Percentiles rank a stretch among this genome's conserved stretches.
Conservation (phyloP, 2,888 invertebrate genomes). For the Gari tellinella region DNA sequence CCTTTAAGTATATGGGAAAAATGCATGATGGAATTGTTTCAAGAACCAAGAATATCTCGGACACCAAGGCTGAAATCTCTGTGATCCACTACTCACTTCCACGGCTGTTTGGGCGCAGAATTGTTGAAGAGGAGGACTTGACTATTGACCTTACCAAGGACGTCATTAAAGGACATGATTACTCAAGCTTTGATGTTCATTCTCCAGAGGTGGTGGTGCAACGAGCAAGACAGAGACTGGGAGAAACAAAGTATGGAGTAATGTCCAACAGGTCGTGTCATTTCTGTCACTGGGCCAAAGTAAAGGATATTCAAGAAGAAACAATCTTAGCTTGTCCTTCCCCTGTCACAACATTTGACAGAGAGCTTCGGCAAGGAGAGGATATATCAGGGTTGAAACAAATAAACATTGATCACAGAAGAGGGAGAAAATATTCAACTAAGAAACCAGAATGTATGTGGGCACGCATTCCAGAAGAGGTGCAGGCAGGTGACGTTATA, state of each 20-base stretch:
- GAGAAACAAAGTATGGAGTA: slow-evolving; percentile 34
- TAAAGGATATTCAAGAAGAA: slow-evolving; percentile 19
- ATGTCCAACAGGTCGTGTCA: slow-evolving; percentile 38
- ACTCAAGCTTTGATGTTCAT: slow-evolving; percentile 12
- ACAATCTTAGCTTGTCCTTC: background rate
- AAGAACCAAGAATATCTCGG: background rate
- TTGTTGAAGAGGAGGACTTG: slow-evolving; percentile 20
- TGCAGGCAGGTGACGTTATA: slow-evolving; percentile 24
- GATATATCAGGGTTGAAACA: slow-evolving; percentile 7
- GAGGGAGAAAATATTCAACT: slow-evolving; percentile 20
- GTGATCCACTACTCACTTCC: slow-evolving; percentile 34
- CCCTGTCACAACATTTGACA: background rate
- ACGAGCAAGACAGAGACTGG: slow-evolving; percentile 30
- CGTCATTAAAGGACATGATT: slow-evolving; percentile 23
- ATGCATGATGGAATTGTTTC: slow-evolving; percentile 28
- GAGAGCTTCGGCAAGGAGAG: background rate
- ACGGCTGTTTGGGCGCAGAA: slow-evolving; percentile 18
- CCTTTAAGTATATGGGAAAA: slow-evolving; percentile 11
- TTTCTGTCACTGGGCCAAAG: slow-evolving; percentile 46
- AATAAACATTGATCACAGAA: slow-evolving; percentile 20
- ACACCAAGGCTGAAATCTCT: slow-evolving; percentile 12
- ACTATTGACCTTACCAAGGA: slow-evolving; percentile 15
- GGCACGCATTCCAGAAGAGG: slow-evolving; percentile 29
- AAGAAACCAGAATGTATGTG: background rate
- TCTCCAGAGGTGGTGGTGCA: slow-evolving; percentile 28